Evolutionary conservation across 2,888 invertebrate species (phyloP), one percentile per base, ranked within the genome.

Genomic region (Apantesis nais): DNA sequence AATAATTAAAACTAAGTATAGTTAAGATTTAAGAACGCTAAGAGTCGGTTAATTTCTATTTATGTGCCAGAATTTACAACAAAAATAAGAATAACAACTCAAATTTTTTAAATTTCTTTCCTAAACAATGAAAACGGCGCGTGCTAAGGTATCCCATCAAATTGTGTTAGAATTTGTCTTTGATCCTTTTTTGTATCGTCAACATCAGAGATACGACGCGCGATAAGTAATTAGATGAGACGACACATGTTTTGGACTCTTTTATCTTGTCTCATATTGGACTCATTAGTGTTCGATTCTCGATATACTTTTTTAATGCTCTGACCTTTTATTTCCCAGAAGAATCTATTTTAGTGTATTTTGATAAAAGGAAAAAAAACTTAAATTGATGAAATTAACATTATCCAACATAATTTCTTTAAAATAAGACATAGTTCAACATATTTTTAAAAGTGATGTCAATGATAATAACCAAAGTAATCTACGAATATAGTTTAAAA

Each of bases 171-270:
- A 88, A 89, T 90, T 89, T 90, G 90, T 92, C 87, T 85, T 86
- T 83, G 87, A 85, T 86, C 87, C 86, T 90, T 93, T 93, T 93
- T 92, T 92, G 89, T 92, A 85, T 64, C 62, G 73, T 82, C 86
- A 80, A 78, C 58, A 55, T 69, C 74, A 73, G 85, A 92, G 94
- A 94, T 94, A 89, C 90, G 86, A 88, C 87, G 85, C 83, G 87
- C 90, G 94, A 95, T 95, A 92, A 92, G 90, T 93, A 94, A 94
- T 94, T 94, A 93, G 92, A 90, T 89, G 89, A 88, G 89, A 88
- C 86, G 92, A 94, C 94, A 93, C 93, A 90, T 93, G 93, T 94
- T 93, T 90, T 88, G 81, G 86, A 84, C 83, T 89, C 88, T 88
- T 92, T 93, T 90, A 93, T 88, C 92, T 93, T 90, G 92, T 92